Conservation (phyloP, 2,888 invertebrate species). For the Helobdella robusta region DNA sequence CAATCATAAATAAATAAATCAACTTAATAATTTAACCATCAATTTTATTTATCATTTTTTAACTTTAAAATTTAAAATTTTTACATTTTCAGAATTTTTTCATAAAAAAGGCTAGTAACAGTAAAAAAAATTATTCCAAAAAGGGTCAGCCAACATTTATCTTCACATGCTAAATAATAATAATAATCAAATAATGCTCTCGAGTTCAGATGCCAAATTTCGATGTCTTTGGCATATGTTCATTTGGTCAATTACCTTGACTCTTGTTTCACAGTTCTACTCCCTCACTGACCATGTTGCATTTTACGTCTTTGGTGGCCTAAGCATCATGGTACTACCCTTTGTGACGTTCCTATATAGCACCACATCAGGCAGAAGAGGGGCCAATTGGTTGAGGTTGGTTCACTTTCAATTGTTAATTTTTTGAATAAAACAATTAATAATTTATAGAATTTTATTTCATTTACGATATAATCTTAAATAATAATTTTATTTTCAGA, state of each 20-base stretch:
- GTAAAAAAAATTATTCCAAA: too few relatives aligned
- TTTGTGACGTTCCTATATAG: constrained; percentile 36
- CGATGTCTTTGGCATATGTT: constrained; percentile 37
- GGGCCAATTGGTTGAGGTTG: constrained; percentile 35
- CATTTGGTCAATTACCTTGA: constrained; percentile 36
- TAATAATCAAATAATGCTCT: too few relatives aligned
- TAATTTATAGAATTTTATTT: background rate
- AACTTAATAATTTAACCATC: too few relatives aligned
- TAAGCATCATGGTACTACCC: constrained; percentile 34
- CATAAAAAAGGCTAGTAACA: too few relatives aligned
- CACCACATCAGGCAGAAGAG: constrained; percentile 34
- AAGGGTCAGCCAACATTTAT: too few relatives aligned
- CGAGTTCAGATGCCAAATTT: constrained; percentile 37
- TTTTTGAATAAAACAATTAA: constrained; percentile 4
- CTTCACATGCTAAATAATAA: too few relatives aligned
- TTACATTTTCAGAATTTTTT: too few relatives aligned
- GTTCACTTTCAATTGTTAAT: background rate
- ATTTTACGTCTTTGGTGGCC: constrained; percentile 35
- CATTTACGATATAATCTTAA: background rate
- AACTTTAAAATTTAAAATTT: too few relatives aligned
- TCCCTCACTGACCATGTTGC: constrained; percentile 32
- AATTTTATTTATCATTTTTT: too few relatives aligned
- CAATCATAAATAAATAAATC: too few relatives aligned
- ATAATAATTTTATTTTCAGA: constrained; percentile 27
- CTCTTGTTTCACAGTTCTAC: constrained; percentile 35